Evolutionary conservation across 2,888 invertebrate species (phyloP).

Genomic region (Melieria picta): DNA sequence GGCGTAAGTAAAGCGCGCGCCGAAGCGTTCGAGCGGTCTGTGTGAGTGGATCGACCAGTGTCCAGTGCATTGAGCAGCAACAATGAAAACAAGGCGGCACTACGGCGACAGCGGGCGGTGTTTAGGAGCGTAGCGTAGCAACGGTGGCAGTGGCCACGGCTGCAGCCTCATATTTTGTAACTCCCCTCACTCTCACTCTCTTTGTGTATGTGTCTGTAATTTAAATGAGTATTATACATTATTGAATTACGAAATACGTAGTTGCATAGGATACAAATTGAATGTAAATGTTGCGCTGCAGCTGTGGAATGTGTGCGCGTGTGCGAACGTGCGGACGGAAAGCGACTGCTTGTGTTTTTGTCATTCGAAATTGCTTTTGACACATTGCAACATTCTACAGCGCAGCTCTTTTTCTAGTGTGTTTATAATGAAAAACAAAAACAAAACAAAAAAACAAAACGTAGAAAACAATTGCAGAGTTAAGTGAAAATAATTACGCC

Average conservation of each 20-base stretch:
- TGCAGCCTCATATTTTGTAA: conserved; percentile 17
- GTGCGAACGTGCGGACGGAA: not conserved
- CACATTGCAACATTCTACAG: not conserved
- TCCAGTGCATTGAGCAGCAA: not conserved
- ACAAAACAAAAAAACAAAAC: not conserved
- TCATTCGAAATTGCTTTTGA: not conserved
- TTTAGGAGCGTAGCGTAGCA: not conserved
- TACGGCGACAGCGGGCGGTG: not conserved
- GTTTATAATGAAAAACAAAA: not conserved
- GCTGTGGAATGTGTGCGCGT: not conserved
- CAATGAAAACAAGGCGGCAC: not conserved
- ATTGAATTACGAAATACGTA: conserved; percentile 24
- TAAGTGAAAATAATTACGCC: no score
- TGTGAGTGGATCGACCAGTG: not conserved
- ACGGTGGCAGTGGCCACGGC: not conserved
- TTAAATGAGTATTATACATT: conserved; percentile 30
- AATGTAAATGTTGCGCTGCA: conserved; percentile 13
- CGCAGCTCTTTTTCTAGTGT: no score
- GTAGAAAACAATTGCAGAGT: no score
- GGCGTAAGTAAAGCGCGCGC: conserved; percentile 56
- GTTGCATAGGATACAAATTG: conserved; percentile 25
- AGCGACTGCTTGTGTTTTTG: no score
- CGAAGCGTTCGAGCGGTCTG: no score
- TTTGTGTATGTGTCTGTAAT: conserved; percentile 28
- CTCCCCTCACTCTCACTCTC: conserved; percentile 21